Evolutionary conservation across 2,888 invertebrate genomes (phyloP).

Genomic region (Mactromeris polynyma): DNA sequence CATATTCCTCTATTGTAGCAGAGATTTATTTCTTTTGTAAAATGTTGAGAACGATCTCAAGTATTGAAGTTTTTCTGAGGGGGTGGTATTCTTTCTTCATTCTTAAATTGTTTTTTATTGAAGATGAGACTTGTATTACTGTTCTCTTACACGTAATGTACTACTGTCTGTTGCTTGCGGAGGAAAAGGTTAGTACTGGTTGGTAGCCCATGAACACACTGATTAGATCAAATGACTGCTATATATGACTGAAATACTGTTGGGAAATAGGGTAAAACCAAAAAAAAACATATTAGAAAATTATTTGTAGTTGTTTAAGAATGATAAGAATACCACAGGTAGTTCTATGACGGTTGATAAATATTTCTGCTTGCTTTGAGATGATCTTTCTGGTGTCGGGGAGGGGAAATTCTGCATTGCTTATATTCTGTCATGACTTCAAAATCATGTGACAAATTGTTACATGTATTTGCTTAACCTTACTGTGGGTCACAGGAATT

Average conservation of each 20-base stretch:
- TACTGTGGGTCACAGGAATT: no score
- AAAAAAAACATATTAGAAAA: no score
- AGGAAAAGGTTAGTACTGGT: no score
- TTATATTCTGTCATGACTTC: neutral
- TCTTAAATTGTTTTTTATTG: neutral
- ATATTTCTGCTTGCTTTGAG: slow-evolving; percentile 5
- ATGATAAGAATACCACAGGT: neutral
- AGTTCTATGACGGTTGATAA: neutral
- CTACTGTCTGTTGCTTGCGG: no score
- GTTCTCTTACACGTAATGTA: no score
- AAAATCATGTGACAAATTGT: neutral
- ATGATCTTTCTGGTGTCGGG: neutral
- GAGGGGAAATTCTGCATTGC: neutral
- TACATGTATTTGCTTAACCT: no score
- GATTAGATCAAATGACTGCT: no score
- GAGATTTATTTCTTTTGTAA: neutral
- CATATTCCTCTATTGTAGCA: no score
- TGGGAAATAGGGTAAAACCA: no score
- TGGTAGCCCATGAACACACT: no score
- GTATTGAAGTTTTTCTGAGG: neutral
- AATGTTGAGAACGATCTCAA: neutral
- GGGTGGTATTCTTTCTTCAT: neutral
- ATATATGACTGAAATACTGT: no score
- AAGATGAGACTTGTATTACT: no score
- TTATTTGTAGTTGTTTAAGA: neutral